phyloP scores from a whole-genome alignment of 2,888 invertebrate genomes.

The Aphrophora alni region DNA sequence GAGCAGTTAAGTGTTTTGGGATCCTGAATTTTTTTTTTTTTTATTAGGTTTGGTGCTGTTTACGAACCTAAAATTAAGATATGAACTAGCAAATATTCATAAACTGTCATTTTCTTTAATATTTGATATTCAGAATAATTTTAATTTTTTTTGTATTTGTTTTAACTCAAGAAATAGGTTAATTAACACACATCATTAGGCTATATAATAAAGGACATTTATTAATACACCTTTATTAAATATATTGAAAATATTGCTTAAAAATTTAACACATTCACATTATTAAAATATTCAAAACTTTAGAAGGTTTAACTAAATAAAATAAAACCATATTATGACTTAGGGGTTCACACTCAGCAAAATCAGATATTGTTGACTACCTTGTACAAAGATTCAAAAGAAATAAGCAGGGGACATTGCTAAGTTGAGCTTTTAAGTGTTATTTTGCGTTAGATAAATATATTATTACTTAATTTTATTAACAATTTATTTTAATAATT shows the following conservation, averaged over 20 bases:
- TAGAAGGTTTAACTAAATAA: not conserved
- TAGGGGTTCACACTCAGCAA: slow-evolving; percentile 6
- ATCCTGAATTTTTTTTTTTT: too few relatives aligned
- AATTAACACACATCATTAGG: not conserved
- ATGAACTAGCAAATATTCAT: too few relatives aligned
- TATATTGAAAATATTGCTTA: not conserved
- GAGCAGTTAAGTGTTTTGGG: too few relatives aligned
- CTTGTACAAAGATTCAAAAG: not conserved
- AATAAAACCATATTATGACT: not conserved
- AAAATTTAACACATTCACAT: not conserved
- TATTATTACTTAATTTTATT: not conserved
- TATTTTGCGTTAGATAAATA: not conserved
- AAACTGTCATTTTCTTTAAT: too few relatives aligned
- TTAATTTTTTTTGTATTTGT: too few relatives aligned
- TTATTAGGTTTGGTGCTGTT: too few relatives aligned
- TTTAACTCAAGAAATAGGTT: not conserved
- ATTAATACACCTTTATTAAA: not conserved
- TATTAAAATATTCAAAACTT: not conserved
- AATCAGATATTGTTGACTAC: not conserved
- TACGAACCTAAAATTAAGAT: too few relatives aligned
- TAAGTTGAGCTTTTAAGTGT: not conserved
- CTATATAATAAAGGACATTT: not conserved
- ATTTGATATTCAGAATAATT: too few relatives aligned
- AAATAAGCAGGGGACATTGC: not conserved
- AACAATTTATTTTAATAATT: not conserved